phyloP scores from a whole-genome alignment of 2,888 invertebrate species.

The Calliopum simillimum region DNA sequence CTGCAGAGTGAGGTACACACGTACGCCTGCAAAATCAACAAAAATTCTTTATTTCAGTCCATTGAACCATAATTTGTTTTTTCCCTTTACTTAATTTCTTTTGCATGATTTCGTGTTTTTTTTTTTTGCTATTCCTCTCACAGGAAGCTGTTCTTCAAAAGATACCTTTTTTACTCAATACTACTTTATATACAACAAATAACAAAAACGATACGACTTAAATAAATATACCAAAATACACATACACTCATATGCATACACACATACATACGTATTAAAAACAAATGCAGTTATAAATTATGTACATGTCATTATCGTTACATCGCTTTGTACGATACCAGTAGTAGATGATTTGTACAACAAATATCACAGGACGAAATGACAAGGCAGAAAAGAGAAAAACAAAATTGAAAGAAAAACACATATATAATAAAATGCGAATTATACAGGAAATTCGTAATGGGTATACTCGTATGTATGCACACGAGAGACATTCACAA shows the following conservation, averaged over 20 bases:
- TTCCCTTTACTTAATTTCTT: no score
- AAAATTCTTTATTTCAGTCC: constrained; percentile 6
- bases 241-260: no score
- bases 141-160: no score
- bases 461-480: neutral
- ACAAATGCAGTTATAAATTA: constrained; percentile 21
- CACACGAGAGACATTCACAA: neutral
- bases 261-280: neutral
- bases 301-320: constrained; percentile 30
- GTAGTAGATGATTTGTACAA: constrained; percentile 25
- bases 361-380: neutral
- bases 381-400: no score
- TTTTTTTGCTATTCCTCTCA: no score
- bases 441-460: constrained; percentile 3
- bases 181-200: neutral
- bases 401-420: no score
- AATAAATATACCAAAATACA: no score
- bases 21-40: neutral
- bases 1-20: no score
- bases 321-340: constrained; percentile 8
- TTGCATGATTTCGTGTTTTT: no score
- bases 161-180: neutral
- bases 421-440: neutral
- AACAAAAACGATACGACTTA: no score
- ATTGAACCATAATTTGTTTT: constrained; percentile 17